phyloP scores from a whole-genome alignment of 2,888 invertebrate genomes.

The Gymnoscelis rufifasciata region DNA sequence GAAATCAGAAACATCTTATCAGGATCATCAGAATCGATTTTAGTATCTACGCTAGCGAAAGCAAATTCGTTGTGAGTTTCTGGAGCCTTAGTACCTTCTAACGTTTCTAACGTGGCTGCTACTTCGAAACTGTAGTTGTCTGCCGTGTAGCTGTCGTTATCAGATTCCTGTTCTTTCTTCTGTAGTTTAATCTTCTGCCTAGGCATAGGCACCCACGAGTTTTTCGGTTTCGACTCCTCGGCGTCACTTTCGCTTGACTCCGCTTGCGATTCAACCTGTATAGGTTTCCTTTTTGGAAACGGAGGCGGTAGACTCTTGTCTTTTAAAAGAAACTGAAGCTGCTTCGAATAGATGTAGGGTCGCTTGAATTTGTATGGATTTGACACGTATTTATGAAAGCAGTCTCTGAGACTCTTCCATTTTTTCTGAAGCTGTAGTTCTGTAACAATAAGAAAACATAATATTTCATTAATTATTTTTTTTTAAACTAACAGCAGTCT shows the following conservation, averaged over 20 bases:
- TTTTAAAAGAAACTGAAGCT: constrained; percentile 58
- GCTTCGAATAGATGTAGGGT: constrained; percentile 61
- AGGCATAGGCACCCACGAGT: constrained; percentile 45
- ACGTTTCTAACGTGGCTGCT: not conserved
- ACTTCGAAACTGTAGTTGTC: constrained; percentile 5
- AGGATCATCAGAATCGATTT: constrained; percentile 51
- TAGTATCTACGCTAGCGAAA: constrained; percentile 61
- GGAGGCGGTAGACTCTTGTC: constrained; percentile 34
- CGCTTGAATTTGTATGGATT: constrained; percentile 56
- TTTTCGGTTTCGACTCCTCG: constrained; percentile 25
- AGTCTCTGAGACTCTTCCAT: constrained; percentile 71
- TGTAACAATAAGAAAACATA: constrained; percentile 48
- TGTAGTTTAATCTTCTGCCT: constrained; percentile 48
- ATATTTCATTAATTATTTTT: no score
- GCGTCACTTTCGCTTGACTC: constrained; percentile 51
- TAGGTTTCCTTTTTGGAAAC: not conserved
- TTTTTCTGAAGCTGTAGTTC: constrained; percentile 71
- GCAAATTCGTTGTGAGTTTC: constrained; percentile 46
- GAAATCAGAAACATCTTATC: constrained; percentile 67
- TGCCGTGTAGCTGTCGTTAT: constrained; percentile 37
- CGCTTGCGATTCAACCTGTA: constrained; percentile 5
- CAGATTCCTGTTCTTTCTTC: constrained; percentile 45
- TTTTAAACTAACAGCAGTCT: no score
- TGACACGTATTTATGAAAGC: constrained; percentile 58
- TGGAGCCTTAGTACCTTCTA: not conserved